Evolutionary conservation across 1,140 invertebrate genomes (phyloP), one percentile per base, ranked within the genome.

Genomic region (Tachypleus tridentatus): DNA sequence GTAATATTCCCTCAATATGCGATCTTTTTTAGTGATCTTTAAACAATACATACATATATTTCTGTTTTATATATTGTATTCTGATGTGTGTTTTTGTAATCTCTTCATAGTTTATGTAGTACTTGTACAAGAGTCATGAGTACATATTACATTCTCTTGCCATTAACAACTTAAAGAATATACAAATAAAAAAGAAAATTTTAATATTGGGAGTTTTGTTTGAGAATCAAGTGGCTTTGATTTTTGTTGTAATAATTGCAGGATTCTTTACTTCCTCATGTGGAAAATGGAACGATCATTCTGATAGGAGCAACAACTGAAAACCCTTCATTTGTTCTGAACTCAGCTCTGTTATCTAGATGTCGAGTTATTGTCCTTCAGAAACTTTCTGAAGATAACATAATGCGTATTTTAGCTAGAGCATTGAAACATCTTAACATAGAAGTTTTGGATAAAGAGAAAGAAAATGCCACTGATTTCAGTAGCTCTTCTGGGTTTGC

Each of bases 261-360:
- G 76, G 89, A 93, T 74, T 83, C 83, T 61, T 88, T 92, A 76
- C 73, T 92, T 58, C 83, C 87, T 9, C 84, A 88, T 76, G 84
- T 92, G 49, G 90, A 92, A 77, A 84, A 83, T 74, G 89, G 90
- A 1, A 86, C 83, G 5, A 85, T 93, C n/a, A 86, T 80, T 50
- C 74, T 93, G 58, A 83, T 93, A 64, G 90, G 89, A 53, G 89
- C 90, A 1, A 93, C 90, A 3, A 93, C 90, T 61, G 89, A 93
- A 77, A 93, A 92, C 78, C 90, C 90, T 57, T 91, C 88, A 2
- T 92, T 91, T 74, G 85, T 83, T 73, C 81, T 92, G 50, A 92
- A 91, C 74, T 84, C 82, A 66, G 88, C 89, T 0, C 76, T 93
- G 5, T 75, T 93, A 0, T 89, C 87, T 77, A 78, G 89, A 50